Percentiles rank a stretch among this genome's conserved stretches.
These are phyloP conservation scores for Mercenaria mercenaria DNA, from an alignment of 1,140 invertebrate genomes.

Conservation along the genomic window DNA sequence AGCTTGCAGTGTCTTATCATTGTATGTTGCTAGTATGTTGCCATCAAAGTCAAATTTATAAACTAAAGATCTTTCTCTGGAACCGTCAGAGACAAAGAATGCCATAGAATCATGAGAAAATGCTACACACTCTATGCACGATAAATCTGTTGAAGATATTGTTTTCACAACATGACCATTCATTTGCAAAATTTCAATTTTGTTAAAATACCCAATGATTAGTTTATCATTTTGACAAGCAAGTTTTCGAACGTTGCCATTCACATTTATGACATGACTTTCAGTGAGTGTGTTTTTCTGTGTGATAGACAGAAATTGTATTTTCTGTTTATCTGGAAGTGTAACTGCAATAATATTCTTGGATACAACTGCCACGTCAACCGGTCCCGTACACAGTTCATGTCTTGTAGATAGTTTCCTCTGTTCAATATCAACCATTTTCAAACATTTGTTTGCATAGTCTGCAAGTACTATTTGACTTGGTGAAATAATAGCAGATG, in stretches of 20 bases:
- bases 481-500: neutral
- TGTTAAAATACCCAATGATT: neutral
- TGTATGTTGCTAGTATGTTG: neutral
- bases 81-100: neutral
- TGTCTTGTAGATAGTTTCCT: neutral
- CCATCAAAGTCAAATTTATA: neutral
- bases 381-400: neutral
- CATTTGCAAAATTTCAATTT: neutral
- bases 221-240: neutral
- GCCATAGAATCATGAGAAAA: neutral
- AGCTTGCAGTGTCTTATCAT: neutral
- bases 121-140: neutral
- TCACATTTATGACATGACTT: neutral
- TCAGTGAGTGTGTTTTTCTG: neutral
- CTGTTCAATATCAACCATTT: neutral
- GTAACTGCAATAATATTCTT: neutral
- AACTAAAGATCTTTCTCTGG: neutral
- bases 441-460: neutral
- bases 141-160: neutral
- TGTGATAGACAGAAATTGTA: neutral
- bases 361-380: neutral
- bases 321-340: neutral
- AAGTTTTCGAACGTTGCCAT: neutral
- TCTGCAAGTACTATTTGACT: neutral
- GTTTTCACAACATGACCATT: neutral